phyloP scores from a whole-genome alignment of 1,140 invertebrate genomes.

The Penaeus vannamei region DNA sequence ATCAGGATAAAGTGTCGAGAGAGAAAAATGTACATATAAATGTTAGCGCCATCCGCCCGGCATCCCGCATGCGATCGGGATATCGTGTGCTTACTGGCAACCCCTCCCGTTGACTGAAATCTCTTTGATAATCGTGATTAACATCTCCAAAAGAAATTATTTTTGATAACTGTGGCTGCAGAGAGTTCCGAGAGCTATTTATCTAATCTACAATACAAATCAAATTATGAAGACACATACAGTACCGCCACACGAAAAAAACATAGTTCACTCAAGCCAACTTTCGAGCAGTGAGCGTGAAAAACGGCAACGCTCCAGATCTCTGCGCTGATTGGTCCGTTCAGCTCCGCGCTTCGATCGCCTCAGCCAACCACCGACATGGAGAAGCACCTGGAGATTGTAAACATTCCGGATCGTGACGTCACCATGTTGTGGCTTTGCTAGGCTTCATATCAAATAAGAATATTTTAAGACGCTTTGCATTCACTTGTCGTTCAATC shows the following conservation, averaged over 20 bases:
- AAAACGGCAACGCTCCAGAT: conserved; percentile 66
- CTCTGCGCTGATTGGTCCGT: conserved; percentile 58
- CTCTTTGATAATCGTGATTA: conserved; percentile 9
- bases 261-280: conserved; percentile 50
- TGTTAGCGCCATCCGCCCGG: not conserved
- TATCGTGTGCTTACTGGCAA: not conserved
- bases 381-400: conserved; percentile 60
- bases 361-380: conserved; percentile 63
- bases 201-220: conserved; percentile 34
- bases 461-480: conserved; percentile 1
- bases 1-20: no score
- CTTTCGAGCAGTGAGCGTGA: conserved; percentile 60
- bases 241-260: conserved; percentile 55
- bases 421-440: conserved; percentile 61
- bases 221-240: conserved; percentile 57
- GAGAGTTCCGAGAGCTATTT: not conserved
- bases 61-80: not conserved
- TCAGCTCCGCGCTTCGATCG: conserved; percentile 62
- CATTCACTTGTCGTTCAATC: no score
- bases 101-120: not conserved
- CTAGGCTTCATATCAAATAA: conserved; percentile 24
- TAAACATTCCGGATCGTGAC: conserved; percentile 64
- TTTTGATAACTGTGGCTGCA: conserved; percentile 9
- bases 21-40: not conserved
- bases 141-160: not conserved